Base-by-base conservation (phyloP, 2,797 vertebrate genomes). In the Antennarius maculatus region DNA sequence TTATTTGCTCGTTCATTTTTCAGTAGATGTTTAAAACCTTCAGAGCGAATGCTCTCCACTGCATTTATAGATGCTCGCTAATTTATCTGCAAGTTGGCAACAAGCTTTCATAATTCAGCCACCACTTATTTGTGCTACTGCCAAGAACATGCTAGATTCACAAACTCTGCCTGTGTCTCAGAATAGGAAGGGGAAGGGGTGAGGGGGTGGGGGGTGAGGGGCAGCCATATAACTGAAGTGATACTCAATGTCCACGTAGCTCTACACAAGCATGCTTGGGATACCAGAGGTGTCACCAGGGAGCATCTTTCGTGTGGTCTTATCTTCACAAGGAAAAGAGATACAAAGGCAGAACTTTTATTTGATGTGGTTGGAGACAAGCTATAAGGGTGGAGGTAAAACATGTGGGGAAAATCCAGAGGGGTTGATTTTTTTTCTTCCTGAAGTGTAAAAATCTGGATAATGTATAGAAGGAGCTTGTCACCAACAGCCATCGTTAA, bases 231-330 rank as follows among this genome's bases (percentile, higher is more conserved):
- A 79, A 77, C 54, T 61, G 61, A 49, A 73, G 56, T 53, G 69
- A 76, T 86, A 74, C 74, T n/a, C 18, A 80, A 82, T 79, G 74
- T 76, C 66, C 60, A 54, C 0, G 2, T 65, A 63, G 65, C 10
- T 74, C 79, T 64, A 61, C 61, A 59, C 64, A 74, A 63, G 49
- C 79, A 87, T 89, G 85, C 84, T 82, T 67, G 64, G 66, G 82
- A 90, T 92, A 89, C 88, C 88, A 89, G 76, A 73, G 79, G 80
- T 85, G 84, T 88, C 75, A 74, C 79, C 75, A 65, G 64, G 74
- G 79, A 88, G 83, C 71, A 76, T 86, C 81, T 64, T 74, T 71
- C 23, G 18, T 85, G 77, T 74, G 83, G 78, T 82, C 80, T 74
- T 34, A 77, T 79, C 76, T 67, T 68, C 37, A 63, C 17, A 45